Conservation (phyloP, 2,797 vertebrate genomes). For the Gymnodraco acuticeps region DNA sequence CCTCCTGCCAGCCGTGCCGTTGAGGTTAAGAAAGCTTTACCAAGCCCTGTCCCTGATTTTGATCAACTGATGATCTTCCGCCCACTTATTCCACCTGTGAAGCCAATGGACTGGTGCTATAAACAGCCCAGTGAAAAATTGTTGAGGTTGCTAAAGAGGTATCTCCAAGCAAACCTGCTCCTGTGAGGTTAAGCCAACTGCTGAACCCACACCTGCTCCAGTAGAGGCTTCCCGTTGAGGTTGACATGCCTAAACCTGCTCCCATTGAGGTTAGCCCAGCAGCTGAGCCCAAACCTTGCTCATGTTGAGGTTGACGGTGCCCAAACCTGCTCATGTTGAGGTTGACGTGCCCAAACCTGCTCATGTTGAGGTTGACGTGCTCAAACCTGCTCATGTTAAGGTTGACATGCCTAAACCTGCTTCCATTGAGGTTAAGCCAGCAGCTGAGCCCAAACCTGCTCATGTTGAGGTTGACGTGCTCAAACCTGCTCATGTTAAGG, state of each 20-base stretch:
- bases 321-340: slow-evolving; percentile 1
- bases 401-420: not conserved
- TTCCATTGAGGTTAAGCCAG: not conserved
- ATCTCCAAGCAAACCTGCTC: not conserved
- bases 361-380: not conserved
- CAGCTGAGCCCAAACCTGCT: too few relatives aligned
- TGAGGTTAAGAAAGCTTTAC: slow-evolving; percentile 47
- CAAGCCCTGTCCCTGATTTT: slow-evolving; percentile 51
- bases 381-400: slow-evolving; percentile 12
- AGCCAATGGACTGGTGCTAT: slow-evolving; percentile 42
- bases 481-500: slow-evolving; percentile 3
- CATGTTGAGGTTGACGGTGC: not conserved
- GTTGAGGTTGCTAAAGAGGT: not conserved
- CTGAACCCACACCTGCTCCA: not conserved
- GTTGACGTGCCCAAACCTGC: not conserved
- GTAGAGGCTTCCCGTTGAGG: slow-evolving; percentile 12
- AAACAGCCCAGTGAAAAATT: not conserved
- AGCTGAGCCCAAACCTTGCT: too few relatives aligned
- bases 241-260: slow-evolving; percentile 13
- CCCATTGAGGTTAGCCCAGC: not conserved
- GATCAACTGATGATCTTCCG: slow-evolving; percentile 87
- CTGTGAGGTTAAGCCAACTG: not conserved
- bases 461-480: too few relatives aligned
- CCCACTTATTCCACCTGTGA: slow-evolving; percentile 94
- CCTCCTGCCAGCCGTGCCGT: slow-evolving; percentile 72